Conservation (phyloP, 2,113 vertebrate genomes). For the chimpanzee (Pan troglodytes) region DNA sequence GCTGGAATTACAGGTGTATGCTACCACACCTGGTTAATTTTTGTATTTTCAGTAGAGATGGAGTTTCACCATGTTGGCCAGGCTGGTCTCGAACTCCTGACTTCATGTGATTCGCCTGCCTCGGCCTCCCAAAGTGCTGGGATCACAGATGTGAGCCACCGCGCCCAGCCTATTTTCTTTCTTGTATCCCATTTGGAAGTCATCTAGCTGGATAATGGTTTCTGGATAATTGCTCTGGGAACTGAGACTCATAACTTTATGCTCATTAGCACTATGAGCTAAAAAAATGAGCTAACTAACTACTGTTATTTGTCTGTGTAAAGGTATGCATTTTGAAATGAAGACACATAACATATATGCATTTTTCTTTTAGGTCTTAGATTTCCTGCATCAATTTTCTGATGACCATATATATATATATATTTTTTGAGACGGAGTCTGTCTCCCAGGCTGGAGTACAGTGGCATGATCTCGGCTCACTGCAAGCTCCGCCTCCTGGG, state of each 20-base stretch:
- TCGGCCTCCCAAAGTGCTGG: too few relatives aligned
- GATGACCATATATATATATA: not conserved
- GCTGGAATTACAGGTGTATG: too few relatives aligned
- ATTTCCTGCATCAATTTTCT: not conserved
- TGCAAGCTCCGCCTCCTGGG: too few relatives aligned
- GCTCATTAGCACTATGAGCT: not conserved
- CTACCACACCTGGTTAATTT: too few relatives aligned
- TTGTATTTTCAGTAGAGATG: too few relatives aligned
- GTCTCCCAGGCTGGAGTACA: too few relatives aligned
- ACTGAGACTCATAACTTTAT: not conserved
- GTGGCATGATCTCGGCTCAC: too few relatives aligned
- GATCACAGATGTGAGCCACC: too few relatives aligned
- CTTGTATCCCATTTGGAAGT: not conserved
- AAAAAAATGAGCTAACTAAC: constrained; percentile 16
- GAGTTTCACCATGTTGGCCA: too few relatives aligned
- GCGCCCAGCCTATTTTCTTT: not conserved
- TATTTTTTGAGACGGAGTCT: not conserved
- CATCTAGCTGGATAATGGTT: not conserved
- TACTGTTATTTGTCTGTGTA: constrained; percentile 1
- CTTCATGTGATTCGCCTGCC: too few relatives aligned
- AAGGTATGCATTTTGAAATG: not conserved
- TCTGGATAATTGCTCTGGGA: constrained; percentile 13
- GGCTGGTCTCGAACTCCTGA: too few relatives aligned
- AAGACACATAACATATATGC: not conserved
- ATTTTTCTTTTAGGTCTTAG: constrained; percentile 19